Conservation (phyloP, 2,888 invertebrate species). For the Sisyra nigra region DNA sequence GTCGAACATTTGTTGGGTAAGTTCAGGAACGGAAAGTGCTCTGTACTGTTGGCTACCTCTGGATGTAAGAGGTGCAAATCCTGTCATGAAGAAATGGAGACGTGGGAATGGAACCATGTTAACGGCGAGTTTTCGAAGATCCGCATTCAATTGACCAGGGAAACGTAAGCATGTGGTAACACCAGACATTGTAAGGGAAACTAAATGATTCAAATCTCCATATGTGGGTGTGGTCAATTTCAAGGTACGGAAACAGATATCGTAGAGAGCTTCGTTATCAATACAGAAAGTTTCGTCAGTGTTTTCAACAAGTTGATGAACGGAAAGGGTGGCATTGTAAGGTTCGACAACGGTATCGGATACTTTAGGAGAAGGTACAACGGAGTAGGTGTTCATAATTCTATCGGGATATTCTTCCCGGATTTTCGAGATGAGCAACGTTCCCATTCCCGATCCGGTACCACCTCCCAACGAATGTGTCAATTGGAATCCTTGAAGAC, state of each 20-base stretch:
- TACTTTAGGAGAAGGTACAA: constrained; percentile 73
- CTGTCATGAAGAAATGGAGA: constrained; percentile 95
- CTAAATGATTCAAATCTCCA: no score
- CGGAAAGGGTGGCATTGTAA: constrained; percentile 79
- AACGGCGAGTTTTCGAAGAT: no score
- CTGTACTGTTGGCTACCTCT: constrained; percentile 84
- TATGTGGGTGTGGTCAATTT: no score
- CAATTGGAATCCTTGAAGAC: constrained; percentile 84
- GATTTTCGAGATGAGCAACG: constrained; percentile 88
- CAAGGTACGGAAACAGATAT: no score
- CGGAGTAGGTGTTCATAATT: constrained; percentile 94
- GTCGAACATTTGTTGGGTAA: no score
- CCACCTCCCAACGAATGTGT: no score
- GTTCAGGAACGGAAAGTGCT: constrained; percentile 78
- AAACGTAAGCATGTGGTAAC: no score
- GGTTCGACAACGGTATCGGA: constrained; percentile 89
- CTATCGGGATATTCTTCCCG: no score
- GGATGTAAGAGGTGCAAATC: constrained; percentile 83
- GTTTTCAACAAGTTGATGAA: constrained; percentile 79
- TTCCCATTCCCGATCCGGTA: no score
- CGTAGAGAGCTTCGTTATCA: constrained; percentile 84
- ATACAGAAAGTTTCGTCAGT: constrained; percentile 85
- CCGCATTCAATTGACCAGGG: no score
- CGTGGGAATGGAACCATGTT: no score
- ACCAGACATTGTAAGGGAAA: no score